A percentile compares a stretch with the other conserved stretches of the same genome.
These are phyloP conservation scores for Echiichthys vipera DNA, from an alignment of 2,797 vertebrate genomes.

Conservation along the genomic window DNA sequence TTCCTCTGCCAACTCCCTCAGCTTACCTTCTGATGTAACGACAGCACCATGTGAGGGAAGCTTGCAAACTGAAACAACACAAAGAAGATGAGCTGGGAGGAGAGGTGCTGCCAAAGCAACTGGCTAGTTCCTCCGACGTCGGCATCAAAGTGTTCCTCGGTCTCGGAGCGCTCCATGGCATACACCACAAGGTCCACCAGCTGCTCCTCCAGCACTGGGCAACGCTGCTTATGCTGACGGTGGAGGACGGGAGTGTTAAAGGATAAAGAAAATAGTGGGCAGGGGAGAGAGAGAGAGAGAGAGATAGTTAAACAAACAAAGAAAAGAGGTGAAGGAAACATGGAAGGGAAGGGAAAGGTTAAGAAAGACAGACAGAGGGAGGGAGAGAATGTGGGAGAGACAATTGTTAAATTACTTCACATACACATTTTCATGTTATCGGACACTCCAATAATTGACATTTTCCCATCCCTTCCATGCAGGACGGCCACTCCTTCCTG, in stretches of 20 bases:
- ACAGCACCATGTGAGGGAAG: slow-evolving; percentile 99
- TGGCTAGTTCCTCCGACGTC: slow-evolving; percentile 98
- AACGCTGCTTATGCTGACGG: slow-evolving; percentile 97
- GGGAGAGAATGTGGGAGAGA: slow-evolving; percentile 35
- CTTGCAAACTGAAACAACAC: slow-evolving; percentile 99
- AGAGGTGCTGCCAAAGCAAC: slow-evolving; percentile 98
- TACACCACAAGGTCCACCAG: slow-evolving; percentile 99
- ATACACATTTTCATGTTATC: background rate
- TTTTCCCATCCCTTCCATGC: slow-evolving; percentile 29
- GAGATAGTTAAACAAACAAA: slow-evolving; percentile 36
- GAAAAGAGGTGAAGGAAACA: background rate
- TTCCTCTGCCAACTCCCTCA: background rate
- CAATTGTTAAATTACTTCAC: slow-evolving; percentile 38
- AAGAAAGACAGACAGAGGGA: slow-evolving; percentile 21
- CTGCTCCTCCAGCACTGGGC: slow-evolving; percentile 98
- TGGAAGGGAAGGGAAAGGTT: background rate
- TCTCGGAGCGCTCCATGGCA: slow-evolving; percentile 99
- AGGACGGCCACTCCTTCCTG: slow-evolving; percentile 45
- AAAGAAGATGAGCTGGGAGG: slow-evolving; percentile 99
- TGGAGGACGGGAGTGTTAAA: slow-evolving; percentile 59
- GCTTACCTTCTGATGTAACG: slow-evolving; percentile 96
- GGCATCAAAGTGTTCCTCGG: slow-evolving; percentile 92
- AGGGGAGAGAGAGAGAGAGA: slow-evolving; percentile 23
- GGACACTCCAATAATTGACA: slow-evolving; percentile 1
- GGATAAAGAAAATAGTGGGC: slow-evolving; percentile 33